Evolutionary conservation across 2,113 vertebrate genomes (phyloP).

Genomic region (Irena cyanogastra): DNA sequence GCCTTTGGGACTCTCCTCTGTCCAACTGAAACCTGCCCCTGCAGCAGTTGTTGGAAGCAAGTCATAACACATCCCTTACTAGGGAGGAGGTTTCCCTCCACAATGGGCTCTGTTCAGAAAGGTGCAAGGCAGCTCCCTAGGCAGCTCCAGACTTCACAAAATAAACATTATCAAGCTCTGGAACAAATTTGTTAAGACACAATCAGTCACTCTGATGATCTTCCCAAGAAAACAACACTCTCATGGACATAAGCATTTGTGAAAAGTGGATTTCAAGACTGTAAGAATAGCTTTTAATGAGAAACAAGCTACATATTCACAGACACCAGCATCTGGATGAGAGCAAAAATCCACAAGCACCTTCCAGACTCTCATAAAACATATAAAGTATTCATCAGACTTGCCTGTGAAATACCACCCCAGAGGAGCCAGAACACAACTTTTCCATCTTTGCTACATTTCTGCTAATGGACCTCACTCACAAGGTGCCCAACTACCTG

Average conservation of each 20-base stretch:
- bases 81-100: not conserved
- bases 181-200: not conserved
- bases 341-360: not conserved
- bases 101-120: not conserved
- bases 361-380: not conserved
- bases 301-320: not conserved
- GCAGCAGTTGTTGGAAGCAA: not conserved
- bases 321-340: not conserved
- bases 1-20: not conserved
- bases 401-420: not conserved
- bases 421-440: not conserved
- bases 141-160: not conserved
- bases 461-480: not conserved
- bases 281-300: not conserved
- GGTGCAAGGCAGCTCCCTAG: not conserved
- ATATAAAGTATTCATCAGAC: not conserved
- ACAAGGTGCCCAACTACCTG: not conserved
- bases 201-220: not conserved
- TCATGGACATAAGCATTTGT: not conserved
- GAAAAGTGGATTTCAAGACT: not conserved
- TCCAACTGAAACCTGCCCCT: not conserved
- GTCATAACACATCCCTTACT: not conserved
- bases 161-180: not conserved
- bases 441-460: not conserved
- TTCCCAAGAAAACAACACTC: not conserved